Evolutionary conservation across 2,797 vertebrate genomes (phyloP).

Genomic region (Leptatherina wallacei): DNA sequence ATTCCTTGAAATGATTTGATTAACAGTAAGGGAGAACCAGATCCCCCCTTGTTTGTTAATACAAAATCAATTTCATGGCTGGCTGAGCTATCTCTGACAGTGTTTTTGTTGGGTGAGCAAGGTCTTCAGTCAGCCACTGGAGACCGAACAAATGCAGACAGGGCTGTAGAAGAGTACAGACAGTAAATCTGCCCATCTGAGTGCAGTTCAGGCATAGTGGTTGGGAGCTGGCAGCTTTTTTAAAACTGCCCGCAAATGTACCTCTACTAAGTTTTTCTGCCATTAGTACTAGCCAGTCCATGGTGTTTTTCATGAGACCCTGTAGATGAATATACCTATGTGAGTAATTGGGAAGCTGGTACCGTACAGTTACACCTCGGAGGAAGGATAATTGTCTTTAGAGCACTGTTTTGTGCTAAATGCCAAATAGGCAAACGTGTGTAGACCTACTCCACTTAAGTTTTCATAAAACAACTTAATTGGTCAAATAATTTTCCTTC

Average conservation of each 20-base stretch:
- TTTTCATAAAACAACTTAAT: slow-evolving; percentile 57
- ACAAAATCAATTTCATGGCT: slow-evolving; percentile 99
- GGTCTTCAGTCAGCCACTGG: slow-evolving; percentile 76
- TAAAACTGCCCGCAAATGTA: slow-evolving; percentile 63
- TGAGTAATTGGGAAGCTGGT: slow-evolving; percentile 72
- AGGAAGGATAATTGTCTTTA: slow-evolving; percentile 69
- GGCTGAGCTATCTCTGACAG: slow-evolving; percentile 87
- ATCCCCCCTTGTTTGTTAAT: slow-evolving; percentile 93
- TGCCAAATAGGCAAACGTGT: slow-evolving; percentile 43
- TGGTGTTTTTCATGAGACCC: slow-evolving; percentile 53
- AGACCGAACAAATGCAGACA: slow-evolving; percentile 67
- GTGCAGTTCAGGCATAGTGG: slow-evolving; percentile 41
- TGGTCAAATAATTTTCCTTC: slow-evolving; percentile 46
- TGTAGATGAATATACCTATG: slow-evolving; percentile 67
- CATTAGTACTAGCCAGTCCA: slow-evolving; percentile 57
- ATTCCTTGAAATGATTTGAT: slow-evolving; percentile 96
- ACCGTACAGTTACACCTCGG: slow-evolving; percentile 57
- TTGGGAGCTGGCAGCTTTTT: slow-evolving; percentile 60
- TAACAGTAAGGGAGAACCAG: slow-evolving; percentile 91
- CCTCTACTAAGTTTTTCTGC: slow-evolving; percentile 66
- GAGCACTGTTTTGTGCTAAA: slow-evolving; percentile 53
- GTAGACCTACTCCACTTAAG: slow-evolving; percentile 49
- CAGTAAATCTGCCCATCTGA: slow-evolving; percentile 67
- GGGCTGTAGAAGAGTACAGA: slow-evolving; percentile 43
- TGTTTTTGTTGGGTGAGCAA: slow-evolving; percentile 77